Conservation (phyloP, 2,113 vertebrate genomes). For the Carettochelys insculpta region DNA sequence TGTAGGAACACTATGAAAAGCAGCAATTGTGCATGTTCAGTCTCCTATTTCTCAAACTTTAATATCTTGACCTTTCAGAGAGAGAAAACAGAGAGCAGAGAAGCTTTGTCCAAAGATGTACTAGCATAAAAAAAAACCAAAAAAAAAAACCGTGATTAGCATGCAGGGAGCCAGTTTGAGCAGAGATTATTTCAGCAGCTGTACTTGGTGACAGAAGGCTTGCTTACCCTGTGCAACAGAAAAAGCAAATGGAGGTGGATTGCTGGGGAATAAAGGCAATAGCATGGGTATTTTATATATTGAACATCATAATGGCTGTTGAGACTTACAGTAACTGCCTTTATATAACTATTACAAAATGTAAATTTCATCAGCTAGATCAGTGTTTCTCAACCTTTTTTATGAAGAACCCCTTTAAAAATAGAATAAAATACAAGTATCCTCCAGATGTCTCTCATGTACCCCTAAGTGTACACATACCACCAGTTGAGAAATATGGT, state of each 20-base stretch:
- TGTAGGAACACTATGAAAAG: constrained; percentile 11
- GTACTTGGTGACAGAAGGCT: not conserved
- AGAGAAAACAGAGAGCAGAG: too few relatives aligned
- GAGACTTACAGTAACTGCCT: not conserved
- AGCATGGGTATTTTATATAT: not conserved
- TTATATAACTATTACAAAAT: not conserved
- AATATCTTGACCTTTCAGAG: constrained; percentile 13
- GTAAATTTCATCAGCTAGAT: not conserved
- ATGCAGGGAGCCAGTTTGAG: not conserved
- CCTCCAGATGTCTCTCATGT: too few relatives aligned
- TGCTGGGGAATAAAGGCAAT: not conserved
- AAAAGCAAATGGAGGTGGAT: not conserved
- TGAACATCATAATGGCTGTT: not conserved
- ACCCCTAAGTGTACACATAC: too few relatives aligned
- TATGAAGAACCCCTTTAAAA: too few relatives aligned
- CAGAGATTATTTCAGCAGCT: not conserved
- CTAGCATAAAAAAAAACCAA: not conserved
- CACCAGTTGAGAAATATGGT: too few relatives aligned
- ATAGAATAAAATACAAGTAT: too few relatives aligned
- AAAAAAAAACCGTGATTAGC: too few relatives aligned
- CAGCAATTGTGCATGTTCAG: not conserved
- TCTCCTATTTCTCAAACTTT: constrained; percentile 31
- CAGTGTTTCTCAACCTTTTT: too few relatives aligned
- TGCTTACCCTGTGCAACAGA: not conserved
- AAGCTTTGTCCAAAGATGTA: not conserved